Percentiles rank a stretch among this genome's conserved stretches.
Conservation (phyloP, 2,797 vertebrate genomes). For the Holocentrus rufus region DNA sequence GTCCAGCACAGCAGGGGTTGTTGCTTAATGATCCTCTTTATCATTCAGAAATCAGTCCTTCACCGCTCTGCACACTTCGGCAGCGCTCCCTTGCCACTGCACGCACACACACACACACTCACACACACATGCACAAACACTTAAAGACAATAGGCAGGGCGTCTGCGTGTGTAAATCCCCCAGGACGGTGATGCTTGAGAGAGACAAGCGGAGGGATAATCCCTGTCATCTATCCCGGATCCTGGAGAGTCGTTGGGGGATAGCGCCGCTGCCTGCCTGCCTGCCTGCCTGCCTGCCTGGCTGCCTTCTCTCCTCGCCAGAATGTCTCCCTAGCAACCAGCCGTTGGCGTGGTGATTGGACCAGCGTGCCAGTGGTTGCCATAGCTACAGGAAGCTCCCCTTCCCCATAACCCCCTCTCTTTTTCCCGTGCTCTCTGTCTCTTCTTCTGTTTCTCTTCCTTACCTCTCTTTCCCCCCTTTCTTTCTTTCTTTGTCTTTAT, state of each 20-base stretch:
- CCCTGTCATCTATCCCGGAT: slow-evolving; percentile 66
- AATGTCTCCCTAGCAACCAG: slow-evolving; percentile 86
- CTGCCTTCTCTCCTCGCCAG: slow-evolving; percentile 66
- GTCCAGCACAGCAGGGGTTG: slow-evolving; percentile 10
- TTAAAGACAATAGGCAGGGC: slow-evolving; percentile 48
- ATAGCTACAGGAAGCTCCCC: slow-evolving; percentile 85
- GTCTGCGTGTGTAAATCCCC: slow-evolving; percentile 44
- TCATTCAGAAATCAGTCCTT: slow-evolving; percentile 41
- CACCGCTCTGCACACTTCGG: slow-evolving; percentile 28
- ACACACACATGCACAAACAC: slow-evolving; percentile 22
- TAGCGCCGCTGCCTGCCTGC: slow-evolving; percentile 59
- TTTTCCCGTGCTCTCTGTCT: slow-evolving; percentile 48
- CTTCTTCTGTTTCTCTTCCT: slow-evolving; percentile 60
- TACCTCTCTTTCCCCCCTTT: slow-evolving; percentile 38
- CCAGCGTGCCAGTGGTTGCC: slow-evolving; percentile 80
- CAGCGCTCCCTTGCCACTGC: neutral
- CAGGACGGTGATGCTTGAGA: slow-evolving; percentile 40
- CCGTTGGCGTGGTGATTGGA: slow-evolving; percentile 83
- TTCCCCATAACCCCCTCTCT: slow-evolving; percentile 66
- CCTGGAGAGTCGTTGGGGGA: slow-evolving; percentile 60
- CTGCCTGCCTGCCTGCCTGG: slow-evolving; percentile 52
- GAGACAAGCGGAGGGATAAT: slow-evolving; percentile 59
- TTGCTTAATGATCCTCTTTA: slow-evolving; percentile 42
- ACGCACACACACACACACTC: slow-evolving; percentile 11
- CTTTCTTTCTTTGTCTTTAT: slow-evolving; percentile 43